Conservation (phyloP, 2,888 invertebrate genomes). For the Nemotelus nigrinus region DNA sequence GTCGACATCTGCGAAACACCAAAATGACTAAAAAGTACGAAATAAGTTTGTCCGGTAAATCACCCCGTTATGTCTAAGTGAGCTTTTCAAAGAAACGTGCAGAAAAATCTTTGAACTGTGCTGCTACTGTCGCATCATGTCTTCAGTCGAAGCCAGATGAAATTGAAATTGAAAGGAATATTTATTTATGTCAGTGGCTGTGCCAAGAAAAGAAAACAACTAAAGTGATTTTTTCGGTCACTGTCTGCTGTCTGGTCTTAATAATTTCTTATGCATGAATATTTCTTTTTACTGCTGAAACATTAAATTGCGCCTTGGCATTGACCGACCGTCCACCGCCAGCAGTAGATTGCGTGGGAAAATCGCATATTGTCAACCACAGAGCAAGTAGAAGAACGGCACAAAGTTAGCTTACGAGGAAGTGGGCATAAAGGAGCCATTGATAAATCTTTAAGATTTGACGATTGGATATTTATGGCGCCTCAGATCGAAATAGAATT, state of each 20-base stretch:
- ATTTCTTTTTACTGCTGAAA: not conserved
- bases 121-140: not conserved
- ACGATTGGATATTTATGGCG: too few species aligned
- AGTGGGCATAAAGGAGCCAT: too few species aligned
- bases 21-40: not conserved
- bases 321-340: not conserved
- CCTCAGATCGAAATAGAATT: too few species aligned
- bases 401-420: too few species aligned
- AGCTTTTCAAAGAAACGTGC: conserved; percentile 1
- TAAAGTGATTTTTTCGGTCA: not conserved
- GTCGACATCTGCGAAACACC: too few species aligned
- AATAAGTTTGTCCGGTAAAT: conserved; percentile 2
- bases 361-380: too few species aligned
- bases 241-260: conserved; percentile 9
- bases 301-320: conserved; percentile 15
- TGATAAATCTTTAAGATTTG: too few species aligned
- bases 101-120: not conserved
- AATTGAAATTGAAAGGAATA: conserved; percentile 13
- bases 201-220: conserved; percentile 1
- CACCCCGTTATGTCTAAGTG: not conserved
- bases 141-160: not conserved
- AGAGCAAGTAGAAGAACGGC: too few species aligned
- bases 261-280: not conserved
- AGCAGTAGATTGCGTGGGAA: too few species aligned
- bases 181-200: not conserved